phyloP scores from a whole-genome alignment of 1,140 invertebrate species.

The Saccostrea cuccullata region DNA sequence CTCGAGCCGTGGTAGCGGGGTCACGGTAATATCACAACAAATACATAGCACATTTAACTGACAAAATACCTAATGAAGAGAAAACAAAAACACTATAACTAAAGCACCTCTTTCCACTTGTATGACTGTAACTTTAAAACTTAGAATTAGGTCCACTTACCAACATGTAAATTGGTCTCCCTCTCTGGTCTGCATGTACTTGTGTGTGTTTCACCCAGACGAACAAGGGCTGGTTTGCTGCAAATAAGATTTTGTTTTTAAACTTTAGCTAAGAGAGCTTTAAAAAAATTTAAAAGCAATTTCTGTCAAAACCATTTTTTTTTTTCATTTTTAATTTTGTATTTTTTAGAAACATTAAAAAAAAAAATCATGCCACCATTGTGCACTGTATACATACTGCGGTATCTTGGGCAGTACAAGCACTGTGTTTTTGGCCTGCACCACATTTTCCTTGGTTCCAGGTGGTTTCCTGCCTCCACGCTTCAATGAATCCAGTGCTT shows the following conservation, averaged over 20 bases:
- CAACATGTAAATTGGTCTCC: constrained; percentile 71
- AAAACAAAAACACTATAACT: too few relatives aligned
- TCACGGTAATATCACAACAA: constrained; percentile 69
- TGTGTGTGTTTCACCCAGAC: constrained; percentile 76
- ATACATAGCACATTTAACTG: not conserved
- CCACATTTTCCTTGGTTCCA: constrained; percentile 60
- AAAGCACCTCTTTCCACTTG: too few relatives aligned
- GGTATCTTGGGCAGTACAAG: constrained; percentile 75
- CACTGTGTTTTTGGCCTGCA: constrained; percentile 75
- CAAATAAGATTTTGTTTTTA: constrained; percentile 14
- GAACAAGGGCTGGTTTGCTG: constrained; percentile 73
- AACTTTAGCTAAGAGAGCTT: too few relatives aligned
- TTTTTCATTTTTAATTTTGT: too few relatives aligned
- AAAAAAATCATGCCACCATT: too few relatives aligned
- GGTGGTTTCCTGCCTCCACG: constrained; percentile 62
- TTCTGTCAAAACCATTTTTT: too few relatives aligned
- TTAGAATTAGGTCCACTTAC: constrained; percentile 57
- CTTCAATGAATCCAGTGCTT: constrained; percentile 69
- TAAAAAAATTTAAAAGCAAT: too few relatives aligned
- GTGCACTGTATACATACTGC: constrained; percentile 61
- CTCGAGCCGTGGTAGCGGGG: constrained; percentile 64
- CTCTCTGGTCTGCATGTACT: constrained; percentile 71
- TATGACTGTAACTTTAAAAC: too few relatives aligned
- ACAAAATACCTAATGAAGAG: not conserved
- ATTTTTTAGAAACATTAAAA: too few relatives aligned